Evolutionary conservation across 1,140 invertebrate species (phyloP), one percentile per base, ranked within the genome.

Genomic region (Bathynomus jamesi): DNA sequence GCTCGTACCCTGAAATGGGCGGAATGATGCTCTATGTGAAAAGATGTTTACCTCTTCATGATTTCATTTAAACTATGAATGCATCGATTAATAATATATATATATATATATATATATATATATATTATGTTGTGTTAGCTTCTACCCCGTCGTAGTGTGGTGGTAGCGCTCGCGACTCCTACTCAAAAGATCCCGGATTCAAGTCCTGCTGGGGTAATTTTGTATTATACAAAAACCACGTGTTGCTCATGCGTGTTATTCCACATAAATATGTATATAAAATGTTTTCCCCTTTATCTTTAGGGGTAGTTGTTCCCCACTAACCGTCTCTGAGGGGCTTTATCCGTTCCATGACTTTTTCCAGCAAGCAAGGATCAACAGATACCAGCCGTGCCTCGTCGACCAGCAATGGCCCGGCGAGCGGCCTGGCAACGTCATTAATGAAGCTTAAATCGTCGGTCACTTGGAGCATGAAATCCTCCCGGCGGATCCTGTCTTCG

Each of bases 31-130:
- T n/a, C n/a, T n/a, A n/a, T n/a, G n/a, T n/a, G n/a, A n/a, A n/a
- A n/a, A n/a, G n/a, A n/a, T n/a, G n/a, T n/a, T n/a, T 40, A 7
- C 32, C 7, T 40, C 17, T 17, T 40, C 32, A 40, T 8, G 7
- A 40, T 40, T 40, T 8, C 17, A 40, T 40, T 8, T 40, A 40
- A 8, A 40, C n/a, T n/a, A n/a, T 53, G 21, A 17, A 53, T 53
- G 21, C 21, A 53, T 53, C 13, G 13, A 53, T 53, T 17, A 17
- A 53, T 53, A 3, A 53, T 53, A 53, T 53, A 53, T 53, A 53
- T 53, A 53, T 53, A 53, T 53, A 53, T 53, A 53, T 53, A 53
- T 53, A 53, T 53, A 53, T 53, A 53, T 53, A 53, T 53, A 53
- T 53, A 53, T 53, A 53, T 40, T 8, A n/a, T n/a, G n/a, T n/a